Percentiles rank a stretch among this genome's conserved stretches.
Conservation (phyloP, 2,113 vertebrate species). For the Butorides virescens region DNA sequence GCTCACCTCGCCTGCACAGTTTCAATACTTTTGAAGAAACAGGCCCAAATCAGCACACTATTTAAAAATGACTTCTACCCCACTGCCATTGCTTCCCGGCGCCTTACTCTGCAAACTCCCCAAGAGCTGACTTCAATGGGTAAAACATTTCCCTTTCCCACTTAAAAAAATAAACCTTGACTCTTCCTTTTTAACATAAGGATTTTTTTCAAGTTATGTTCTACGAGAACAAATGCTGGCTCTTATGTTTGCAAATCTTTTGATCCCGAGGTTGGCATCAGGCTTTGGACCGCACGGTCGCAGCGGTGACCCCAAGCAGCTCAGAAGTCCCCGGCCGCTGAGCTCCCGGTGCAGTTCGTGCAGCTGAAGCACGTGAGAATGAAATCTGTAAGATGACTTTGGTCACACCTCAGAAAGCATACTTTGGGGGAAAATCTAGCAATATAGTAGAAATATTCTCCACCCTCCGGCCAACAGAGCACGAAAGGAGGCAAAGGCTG, state of each 20-base stretch:
- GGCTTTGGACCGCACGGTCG: not conserved
- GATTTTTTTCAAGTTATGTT: not conserved
- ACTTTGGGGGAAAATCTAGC: not conserved
- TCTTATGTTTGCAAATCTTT: not conserved
- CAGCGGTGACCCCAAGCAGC: not conserved
- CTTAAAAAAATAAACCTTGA: not conserved
- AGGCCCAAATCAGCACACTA: not conserved
- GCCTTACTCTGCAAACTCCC: not conserved
- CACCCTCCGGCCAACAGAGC: not conserved
- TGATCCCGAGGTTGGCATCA: not conserved
- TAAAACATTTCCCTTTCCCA: not conserved
- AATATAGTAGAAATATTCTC: fast-evolving
- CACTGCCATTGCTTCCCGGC: not conserved
- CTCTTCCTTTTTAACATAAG: not conserved
- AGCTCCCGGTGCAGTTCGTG: not conserved
- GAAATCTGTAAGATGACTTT: fast-evolving
- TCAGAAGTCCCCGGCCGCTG: fast-evolving
- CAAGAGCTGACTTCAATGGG: not conserved
- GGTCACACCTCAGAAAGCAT: fast-evolving
- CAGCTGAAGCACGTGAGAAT: fast-evolving
- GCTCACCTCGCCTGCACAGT: not conserved
- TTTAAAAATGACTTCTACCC: not conserved
- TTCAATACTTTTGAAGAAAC: not conserved
- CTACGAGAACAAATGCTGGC: not conserved
- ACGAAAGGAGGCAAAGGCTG: not conserved